Evolutionary conservation across 2,113 vertebrate species (phyloP).

Genomic region (Tupaia chinensis): DNA sequence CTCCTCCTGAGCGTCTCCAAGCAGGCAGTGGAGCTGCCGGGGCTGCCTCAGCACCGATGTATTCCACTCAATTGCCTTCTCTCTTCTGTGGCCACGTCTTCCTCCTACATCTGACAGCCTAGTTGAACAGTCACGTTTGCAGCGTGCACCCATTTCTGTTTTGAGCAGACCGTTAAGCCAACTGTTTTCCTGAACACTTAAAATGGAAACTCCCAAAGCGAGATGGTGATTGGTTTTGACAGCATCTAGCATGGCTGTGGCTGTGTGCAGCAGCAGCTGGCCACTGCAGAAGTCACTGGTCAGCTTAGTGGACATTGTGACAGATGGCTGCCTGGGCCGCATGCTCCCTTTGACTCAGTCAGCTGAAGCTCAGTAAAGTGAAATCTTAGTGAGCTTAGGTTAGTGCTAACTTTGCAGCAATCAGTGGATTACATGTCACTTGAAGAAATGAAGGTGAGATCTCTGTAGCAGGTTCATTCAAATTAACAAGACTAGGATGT

Average conservation of each 20-base stretch:
- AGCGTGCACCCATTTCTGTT: background rate
- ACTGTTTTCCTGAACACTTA: background rate
- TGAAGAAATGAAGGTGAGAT: background rate
- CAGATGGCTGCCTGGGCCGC: too few relatives aligned
- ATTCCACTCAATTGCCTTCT: background rate
- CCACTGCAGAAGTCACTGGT: accelerated
- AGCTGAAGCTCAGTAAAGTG: background rate
- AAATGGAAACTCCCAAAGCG: background rate
- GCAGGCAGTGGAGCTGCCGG: background rate
- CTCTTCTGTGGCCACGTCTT: background rate
- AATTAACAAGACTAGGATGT: background rate
- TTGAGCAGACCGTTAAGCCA: background rate
- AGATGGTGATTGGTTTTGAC: background rate
- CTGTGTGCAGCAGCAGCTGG: background rate
- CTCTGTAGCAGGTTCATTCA: background rate
- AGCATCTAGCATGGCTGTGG: background rate
- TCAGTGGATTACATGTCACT: background rate
- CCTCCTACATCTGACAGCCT: background rate
- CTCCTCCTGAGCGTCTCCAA: background rate
- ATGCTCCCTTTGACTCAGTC: background rate
- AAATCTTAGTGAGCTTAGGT: background rate
- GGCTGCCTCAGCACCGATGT: background rate
- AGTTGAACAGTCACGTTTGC: background rate
- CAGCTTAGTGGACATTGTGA: background rate
- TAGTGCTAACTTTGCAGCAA: background rate